Conservation (phyloP, 2,888 invertebrate genomes). For the Panzeria rudis region DNA sequence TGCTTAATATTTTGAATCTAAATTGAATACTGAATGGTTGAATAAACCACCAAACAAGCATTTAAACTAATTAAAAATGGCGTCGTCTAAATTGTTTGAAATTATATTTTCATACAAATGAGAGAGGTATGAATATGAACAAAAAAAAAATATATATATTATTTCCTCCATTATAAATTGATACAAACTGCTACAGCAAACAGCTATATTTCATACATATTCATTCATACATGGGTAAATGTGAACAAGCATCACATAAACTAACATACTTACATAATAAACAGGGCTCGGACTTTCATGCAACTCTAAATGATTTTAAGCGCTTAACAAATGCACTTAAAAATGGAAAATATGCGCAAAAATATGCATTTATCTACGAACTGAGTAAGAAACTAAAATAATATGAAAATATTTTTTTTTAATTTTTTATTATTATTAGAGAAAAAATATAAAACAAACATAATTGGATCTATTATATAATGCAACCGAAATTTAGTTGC, state of each 20-base stretch:
- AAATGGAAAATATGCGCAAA: too few relatives aligned
- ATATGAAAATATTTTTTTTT: too few relatives aligned
- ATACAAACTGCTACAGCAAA: neutral
- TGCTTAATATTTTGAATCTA: neutral
- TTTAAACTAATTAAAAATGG: conserved; percentile 70
- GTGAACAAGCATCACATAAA: neutral
- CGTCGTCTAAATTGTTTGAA: conserved; percentile 49
- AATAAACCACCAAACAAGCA: conserved; percentile 17
- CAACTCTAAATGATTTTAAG: too few relatives aligned
- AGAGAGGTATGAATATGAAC: conserved; percentile 1
- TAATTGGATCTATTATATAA: too few relatives aligned
- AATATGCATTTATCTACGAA: too few relatives aligned
- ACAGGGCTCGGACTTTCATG: too few relatives aligned
- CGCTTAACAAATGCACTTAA: too few relatives aligned
- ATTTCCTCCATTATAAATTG: conserved; percentile 60
- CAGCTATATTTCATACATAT: neutral
- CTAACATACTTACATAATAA: too few relatives aligned
- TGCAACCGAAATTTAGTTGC: too few relatives aligned
- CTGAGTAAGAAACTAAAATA: too few relatives aligned
- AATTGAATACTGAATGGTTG: neutral
- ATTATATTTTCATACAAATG: neutral
- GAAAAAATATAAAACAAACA: too few relatives aligned
- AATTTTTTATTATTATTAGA: too few relatives aligned
- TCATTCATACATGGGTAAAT: neutral
- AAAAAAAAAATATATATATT: neutral